Conservation (phyloP, 2,888 invertebrate species). For the Conchocele bisecta region DNA sequence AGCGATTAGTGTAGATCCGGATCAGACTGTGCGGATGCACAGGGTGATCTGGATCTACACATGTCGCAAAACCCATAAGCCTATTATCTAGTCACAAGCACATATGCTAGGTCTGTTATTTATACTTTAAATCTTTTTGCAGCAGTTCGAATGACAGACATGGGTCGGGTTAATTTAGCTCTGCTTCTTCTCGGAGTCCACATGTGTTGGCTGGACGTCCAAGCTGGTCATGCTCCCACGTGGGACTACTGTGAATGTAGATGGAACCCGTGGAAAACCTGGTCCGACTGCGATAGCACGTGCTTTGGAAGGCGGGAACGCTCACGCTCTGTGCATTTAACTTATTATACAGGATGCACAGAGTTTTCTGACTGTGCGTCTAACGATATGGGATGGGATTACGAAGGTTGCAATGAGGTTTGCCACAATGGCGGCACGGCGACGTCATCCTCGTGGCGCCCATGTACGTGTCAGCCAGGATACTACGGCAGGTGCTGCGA, state of each 20-base stretch:
- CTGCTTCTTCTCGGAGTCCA: no score
- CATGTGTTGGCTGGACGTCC: no score
- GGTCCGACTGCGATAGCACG: conserved; percentile 24
- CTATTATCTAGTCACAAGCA: no score
- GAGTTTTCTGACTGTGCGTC: conserved; percentile 34
- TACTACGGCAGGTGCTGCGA: conserved; percentile 25
- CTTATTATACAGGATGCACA: conserved; percentile 18
- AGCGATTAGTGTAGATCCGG: no score
- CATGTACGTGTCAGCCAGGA: conserved; percentile 25
- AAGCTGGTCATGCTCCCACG: conserved; percentile 11
- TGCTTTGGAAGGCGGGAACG: conserved; percentile 31
- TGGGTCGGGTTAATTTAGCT: no score
- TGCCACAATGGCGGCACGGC: conserved; percentile 32
- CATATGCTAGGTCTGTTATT: no score
- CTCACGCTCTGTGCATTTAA: conserved; percentile 9
- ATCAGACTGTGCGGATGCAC: no score
- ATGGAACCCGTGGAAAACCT: conserved; percentile 16
- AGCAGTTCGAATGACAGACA: no score
- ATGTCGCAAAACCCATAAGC: no score
- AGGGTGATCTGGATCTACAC: no score
- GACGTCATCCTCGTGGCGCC: neutral
- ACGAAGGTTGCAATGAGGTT: conserved; percentile 18
- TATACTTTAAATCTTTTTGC: no score
- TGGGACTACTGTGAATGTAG: conserved; percentile 29
- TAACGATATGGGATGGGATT: conserved; percentile 23